Evolutionary conservation across 2,113 vertebrate genomes (phyloP).

Genomic region (human (Homo sapiens)): GRCh38 chrX:136203001-136203500

Average conservation of each 20-base stretch:
- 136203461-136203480: not conserved
- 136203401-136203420: not conserved
- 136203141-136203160: conserved; percentile 77
- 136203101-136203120: conserved; percentile 39
- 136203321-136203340: not conserved
- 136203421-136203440: not conserved
- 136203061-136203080: conserved; percentile 30
- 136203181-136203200: conserved; percentile 49
- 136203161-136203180: conserved; percentile 74
- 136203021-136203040: conserved; percentile 35
- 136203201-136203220: conserved; percentile 57
- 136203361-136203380: not conserved
- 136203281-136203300: not conserved
- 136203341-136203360: not conserved
- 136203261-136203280: conserved; percentile 48
- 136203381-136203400: not conserved
- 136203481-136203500: not conserved
- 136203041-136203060: not conserved
- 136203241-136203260: not conserved
- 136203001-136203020: not conserved
- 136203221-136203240: conserved; percentile 61
- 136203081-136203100: conserved; percentile 42
- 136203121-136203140: conserved; percentile 37
- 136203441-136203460: not conserved
- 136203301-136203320: not conserved